Base-by-base conservation (phyloP, 2,888 invertebrate genomes). In the Baccha elongata region DNA sequence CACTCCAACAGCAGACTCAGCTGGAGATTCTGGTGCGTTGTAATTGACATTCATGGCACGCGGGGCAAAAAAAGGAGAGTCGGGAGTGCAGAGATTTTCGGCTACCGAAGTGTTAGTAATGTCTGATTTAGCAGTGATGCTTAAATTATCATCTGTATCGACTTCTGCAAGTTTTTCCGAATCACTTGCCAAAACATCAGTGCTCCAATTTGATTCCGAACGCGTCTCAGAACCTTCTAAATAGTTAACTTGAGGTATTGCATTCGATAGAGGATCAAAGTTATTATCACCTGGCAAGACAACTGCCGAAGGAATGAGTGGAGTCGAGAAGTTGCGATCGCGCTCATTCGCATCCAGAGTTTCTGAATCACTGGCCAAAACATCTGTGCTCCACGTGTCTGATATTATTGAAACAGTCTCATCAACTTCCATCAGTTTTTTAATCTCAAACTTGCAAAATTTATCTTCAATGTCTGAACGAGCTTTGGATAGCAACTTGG, bases 321-420 rank as follows among this genome's bases (percentile, higher is more conserved):
- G 91, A 0, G 91, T 91, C 8, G 91, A 90, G 78, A 91, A 91
- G 73, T 90, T 91, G 2, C 91, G 87, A 80, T 91, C 92, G 48
- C 94, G 92, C 86, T 95, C 94, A 21, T 93, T 93, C 85, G 95
- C 95, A 85, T 98, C 98, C 46, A 97, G 93, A 15, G 96, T 96
- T 91, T 99, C 99, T 10, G 97, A 98, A 91, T 99, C 99, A 68
- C 98, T 98, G 0, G 98, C 98, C 69, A 99, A 91, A 52, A 99
- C 99, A 91, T 99, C 99, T 0, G 99, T 99, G 86, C 98, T 98
- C 99, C 99, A 99, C 0, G 98, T 98, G 90, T 99, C 99, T 52
- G 98, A 98, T 86, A 99, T 98, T 88, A 99, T 95, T 37, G 98
- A 99, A 86, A 98, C 95, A 0, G 98, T 98, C 91, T 99, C 99